Conservation (phyloP, 2,888 invertebrate species). For the Melinaea marsaeus region DNA sequence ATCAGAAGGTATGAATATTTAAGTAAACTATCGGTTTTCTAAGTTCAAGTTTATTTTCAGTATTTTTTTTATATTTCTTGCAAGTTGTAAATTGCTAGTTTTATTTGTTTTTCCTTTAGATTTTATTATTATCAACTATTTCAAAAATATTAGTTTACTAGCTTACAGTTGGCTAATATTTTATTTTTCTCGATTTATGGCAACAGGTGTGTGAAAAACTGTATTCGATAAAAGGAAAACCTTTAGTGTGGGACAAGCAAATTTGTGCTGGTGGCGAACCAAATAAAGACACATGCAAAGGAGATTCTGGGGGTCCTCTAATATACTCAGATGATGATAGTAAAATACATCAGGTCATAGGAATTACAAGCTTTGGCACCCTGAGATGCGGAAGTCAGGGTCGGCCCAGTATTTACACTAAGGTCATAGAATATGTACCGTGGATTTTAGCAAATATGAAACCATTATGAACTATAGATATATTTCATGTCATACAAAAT, state of each 20-base stretch:
- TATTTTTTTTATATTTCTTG: too few relatives aligned
- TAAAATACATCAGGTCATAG: conserved; percentile 43
- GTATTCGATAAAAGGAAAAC: not conserved
- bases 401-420: conserved; percentile 52
- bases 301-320: conserved; percentile 58
- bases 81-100: too few relatives aligned
- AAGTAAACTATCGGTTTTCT: too few relatives aligned
- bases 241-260: conserved; percentile 37
- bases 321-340: conserved; percentile 35
- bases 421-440: conserved; percentile 43
- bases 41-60: too few relatives aligned
- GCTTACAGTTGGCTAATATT: too few relatives aligned
- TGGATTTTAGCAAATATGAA: conserved; percentile 43
- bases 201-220: not conserved
- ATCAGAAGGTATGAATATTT: conserved; percentile 24
- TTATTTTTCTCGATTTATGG: too few relatives aligned
- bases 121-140: not conserved
- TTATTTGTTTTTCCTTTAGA: too few relatives aligned
- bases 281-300: conserved; percentile 51
- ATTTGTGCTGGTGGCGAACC: conserved; percentile 55
- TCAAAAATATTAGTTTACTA: too few relatives aligned
- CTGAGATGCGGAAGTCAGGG: conserved; percentile 42
- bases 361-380: conserved; percentile 50
- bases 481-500: too few relatives aligned
- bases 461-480: not conserved